Evolutionary conservation across 1,140 invertebrate genomes (phyloP), one percentile per base, ranked within the genome.

Genomic region (Apocrypta bakeri): DNA sequence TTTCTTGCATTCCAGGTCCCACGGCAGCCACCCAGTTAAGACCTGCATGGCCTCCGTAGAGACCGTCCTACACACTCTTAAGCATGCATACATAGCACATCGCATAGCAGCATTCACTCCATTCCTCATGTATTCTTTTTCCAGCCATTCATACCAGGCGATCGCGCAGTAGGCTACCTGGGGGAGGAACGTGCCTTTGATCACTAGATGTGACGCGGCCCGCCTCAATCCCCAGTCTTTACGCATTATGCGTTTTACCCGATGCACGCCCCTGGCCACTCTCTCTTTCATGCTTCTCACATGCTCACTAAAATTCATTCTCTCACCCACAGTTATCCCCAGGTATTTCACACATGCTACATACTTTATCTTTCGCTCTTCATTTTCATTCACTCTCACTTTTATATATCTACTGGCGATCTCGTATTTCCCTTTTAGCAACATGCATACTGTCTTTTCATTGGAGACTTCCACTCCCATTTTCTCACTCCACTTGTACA

Each of bases 251-350:
- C 78, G 56, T n/a, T 68, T 27, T 6, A 81, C 1, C 17, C 25
- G 37, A 0, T 80, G 48, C 1, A 82, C 37, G 14, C 24, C 25
- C 0, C 24, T 42, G 0, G 21, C 4, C 3, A 61, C 24, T 56
- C 31, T 79, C 0, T 21, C 1, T 56, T 68, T 78, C 25, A 84
- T 11, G 17, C 48, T 21, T 3, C 68, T 27, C 21, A 86, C 27
- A 74, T 86, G 84, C 14, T 40, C 14, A 8, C 48, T 69, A 77
- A 86, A 84, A 14, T 68, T 83, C 79, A 86, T 77, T 31, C 84
- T 7, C 42, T 84, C 84, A 25, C 42, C 79, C 24, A 86, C 56
- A 1, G 25, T 14, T 1, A 86, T 72, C 2, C 87, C 87, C 0
- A 87, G 72, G 61, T 86, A 86, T 61, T 81, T 85, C 0, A 84